Evolutionary conservation across 2,888 invertebrate species (phyloP).

Genomic region (Eucera pruinosa): DNA sequence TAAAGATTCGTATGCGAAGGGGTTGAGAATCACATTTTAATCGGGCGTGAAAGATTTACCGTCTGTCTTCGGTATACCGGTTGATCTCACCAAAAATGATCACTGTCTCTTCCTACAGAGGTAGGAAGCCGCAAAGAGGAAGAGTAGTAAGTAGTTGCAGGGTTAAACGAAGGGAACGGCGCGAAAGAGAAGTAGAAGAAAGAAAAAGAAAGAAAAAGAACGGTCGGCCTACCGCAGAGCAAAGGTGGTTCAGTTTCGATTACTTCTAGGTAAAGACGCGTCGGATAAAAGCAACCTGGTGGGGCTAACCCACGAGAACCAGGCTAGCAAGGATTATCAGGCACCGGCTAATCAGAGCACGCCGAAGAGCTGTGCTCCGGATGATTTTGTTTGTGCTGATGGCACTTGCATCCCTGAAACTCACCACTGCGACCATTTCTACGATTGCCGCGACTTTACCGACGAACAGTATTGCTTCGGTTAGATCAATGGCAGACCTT

Average conservation of each 20-base stretch:
- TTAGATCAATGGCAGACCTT: conserved; percentile 84
- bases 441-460: conserved; percentile 95
- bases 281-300: conserved; percentile 78
- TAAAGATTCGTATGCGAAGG: no score
- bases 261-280: conserved; percentile 82
- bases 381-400: conserved; percentile 87
- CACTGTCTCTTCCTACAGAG: conserved; percentile 1
- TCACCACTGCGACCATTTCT: conserved; percentile 94
- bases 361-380: conserved; percentile 81
- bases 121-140: neutral
- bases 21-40: no score
- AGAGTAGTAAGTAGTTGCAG: conserved; percentile 35
- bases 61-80: neutral
- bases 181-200: neutral
- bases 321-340: conserved; percentile 78
- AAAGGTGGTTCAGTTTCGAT: conserved; percentile 80
- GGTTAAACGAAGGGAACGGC: conserved; percentile 3
- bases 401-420: conserved; percentile 91
- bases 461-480: conserved; percentile 94
- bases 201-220: no score
- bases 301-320: conserved; percentile 69
- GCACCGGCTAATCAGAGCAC: conserved; percentile 77
- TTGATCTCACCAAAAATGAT: neutral
- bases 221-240: no score
- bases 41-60: no score